phyloP scores from a whole-genome alignment of 1,140 invertebrate genomes.

The Bombus soroeensis region DNA sequence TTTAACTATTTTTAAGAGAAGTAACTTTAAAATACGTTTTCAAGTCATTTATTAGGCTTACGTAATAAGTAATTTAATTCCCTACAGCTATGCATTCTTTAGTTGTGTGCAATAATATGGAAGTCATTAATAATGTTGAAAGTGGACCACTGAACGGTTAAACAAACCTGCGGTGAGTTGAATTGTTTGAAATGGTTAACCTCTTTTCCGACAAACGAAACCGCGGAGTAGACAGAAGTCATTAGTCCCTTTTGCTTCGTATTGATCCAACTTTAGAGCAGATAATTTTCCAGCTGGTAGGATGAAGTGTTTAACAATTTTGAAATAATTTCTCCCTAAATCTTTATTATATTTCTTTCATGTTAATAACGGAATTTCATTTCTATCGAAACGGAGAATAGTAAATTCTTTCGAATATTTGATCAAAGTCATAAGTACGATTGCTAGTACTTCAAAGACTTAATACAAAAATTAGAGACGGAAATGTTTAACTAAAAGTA shows the following conservation, averaged over 20 bases:
- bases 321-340: not conserved
- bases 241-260: constrained; percentile 42
- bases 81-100: not conserved
- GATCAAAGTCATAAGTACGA: not conserved
- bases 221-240: constrained; percentile 46
- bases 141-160: constrained; percentile 3
- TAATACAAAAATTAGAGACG: not conserved
- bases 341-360: not conserved
- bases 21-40: not conserved
- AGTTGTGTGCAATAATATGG: not conserved
- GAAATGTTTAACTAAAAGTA: not conserved
- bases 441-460: too few relatives aligned
- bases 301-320: not conserved
- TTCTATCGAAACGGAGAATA: not conserved
- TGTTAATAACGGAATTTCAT: not conserved
- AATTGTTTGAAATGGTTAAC: constrained; percentile 51
- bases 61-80: not conserved
- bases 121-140: constrained; percentile 11
- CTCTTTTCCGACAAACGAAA: constrained; percentile 46
- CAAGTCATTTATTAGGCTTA: not conserved
- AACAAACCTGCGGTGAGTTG: constrained; percentile 4
- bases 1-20: not conserved
- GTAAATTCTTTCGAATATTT: not conserved
- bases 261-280: constrained; percentile 20
- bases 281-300: constrained; percentile 28